Evolutionary conservation across 2,888 invertebrate genomes (phyloP).

Genomic region (Macaria liturata): DNA sequence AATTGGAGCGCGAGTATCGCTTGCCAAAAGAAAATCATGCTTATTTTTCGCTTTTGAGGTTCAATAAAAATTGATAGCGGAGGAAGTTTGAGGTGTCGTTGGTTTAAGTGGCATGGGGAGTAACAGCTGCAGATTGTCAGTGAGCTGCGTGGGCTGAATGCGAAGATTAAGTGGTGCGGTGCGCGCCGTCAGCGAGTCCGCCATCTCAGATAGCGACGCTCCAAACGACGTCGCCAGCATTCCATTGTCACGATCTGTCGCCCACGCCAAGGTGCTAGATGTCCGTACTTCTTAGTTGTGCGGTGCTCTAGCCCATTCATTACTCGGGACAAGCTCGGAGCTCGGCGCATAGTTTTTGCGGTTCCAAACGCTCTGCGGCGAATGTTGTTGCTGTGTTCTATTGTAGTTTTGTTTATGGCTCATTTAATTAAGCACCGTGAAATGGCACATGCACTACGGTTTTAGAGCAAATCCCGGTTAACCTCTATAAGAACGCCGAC

Average conservation of each 20-base stretch:
- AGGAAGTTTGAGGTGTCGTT: constrained; percentile 35
- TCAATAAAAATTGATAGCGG: constrained; percentile 39
- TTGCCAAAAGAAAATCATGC: constrained; percentile 48
- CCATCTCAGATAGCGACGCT: constrained; percentile 44
- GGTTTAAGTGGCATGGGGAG: constrained; percentile 45
- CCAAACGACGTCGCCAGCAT: constrained; percentile 38
- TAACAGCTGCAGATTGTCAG: constrained; percentile 42
- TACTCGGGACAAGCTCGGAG: constrained; percentile 48
- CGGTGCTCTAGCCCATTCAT: constrained; percentile 45
- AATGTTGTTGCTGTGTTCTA: constrained; percentile 39
- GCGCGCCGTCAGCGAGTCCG: constrained; percentile 51
- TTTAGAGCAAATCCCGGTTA: constrained; percentile 19
- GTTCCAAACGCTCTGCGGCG: constrained; percentile 35
- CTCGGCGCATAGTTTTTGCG: constrained; percentile 44
- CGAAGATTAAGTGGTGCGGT: constrained; percentile 48
- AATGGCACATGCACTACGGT: constrained; percentile 17
- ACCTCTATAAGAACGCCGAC: constrained; percentile 12
- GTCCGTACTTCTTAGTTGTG: constrained; percentile 41
- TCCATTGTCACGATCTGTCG: constrained; percentile 34
- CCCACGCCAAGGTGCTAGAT: constrained; percentile 31
- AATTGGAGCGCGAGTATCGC: constrained; percentile 43
- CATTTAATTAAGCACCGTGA: constrained; percentile 37
- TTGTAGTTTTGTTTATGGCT: constrained; percentile 40
- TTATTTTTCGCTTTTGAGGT: constrained; percentile 36
- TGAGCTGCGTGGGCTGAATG: constrained; percentile 48